Conservation (phyloP, 2,113 vertebrate species). For the Indri indri region DNA sequence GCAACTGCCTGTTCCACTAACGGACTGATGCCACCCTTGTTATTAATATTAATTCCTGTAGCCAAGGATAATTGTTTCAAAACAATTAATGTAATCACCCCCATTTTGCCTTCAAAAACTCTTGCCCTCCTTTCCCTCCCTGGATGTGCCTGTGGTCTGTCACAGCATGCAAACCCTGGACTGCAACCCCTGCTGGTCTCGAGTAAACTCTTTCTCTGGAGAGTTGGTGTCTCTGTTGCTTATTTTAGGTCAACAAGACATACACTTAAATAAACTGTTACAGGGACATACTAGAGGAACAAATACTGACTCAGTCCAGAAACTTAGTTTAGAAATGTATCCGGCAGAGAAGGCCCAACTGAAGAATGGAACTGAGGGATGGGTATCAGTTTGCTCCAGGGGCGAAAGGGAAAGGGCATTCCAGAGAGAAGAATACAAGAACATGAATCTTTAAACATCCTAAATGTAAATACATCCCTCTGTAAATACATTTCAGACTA, state of each 20-base stretch:
- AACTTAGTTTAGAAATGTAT: neutral
- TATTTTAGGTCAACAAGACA: neutral
- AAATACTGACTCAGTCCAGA: neutral
- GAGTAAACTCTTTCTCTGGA: neutral
- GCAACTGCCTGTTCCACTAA: neutral
- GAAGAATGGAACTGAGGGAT: neutral
- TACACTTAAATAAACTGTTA: neutral
- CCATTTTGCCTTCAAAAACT: neutral
- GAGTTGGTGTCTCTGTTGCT: neutral
- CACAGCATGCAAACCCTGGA: neutral
- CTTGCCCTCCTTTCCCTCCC: neutral
- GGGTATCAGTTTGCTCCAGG: neutral
- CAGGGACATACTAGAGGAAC: neutral
- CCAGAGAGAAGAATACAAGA: neutral
- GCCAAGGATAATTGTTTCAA: too few relatives aligned
- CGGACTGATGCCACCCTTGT: too few relatives aligned
- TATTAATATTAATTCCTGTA: neutral
- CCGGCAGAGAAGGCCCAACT: neutral
- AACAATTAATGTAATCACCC: neutral
- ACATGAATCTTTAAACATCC: neutral
- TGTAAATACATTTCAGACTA: neutral
- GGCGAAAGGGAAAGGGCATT: neutral
- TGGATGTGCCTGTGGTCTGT: neutral
- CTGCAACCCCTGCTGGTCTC: neutral
- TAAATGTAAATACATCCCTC: neutral